Percentiles rank a stretch among this genome's conserved stretches.
Conservation (phyloP, 2,113 vertebrate genomes). For the Phalacrocorax brasilianus region DNA sequence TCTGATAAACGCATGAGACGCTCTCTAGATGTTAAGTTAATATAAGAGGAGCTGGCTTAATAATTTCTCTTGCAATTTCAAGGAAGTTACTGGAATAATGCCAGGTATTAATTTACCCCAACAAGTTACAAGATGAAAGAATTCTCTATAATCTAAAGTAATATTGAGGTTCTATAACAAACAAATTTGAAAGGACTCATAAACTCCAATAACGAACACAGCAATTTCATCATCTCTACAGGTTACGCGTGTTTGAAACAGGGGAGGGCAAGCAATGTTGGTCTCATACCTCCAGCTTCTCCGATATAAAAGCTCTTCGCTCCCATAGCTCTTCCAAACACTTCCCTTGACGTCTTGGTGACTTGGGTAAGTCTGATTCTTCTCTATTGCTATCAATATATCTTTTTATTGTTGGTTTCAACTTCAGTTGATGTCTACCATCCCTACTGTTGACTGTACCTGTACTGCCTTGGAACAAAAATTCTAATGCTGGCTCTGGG, state of each 20-base stretch:
- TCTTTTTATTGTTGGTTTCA: background rate
- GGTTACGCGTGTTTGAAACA: background rate
- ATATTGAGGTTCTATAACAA: background rate
- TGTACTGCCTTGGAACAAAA: rapidly evolving
- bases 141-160: background rate
- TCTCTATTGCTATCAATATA: background rate
- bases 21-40: background rate
- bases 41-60: background rate
- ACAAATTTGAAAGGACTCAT: slow-evolving; percentile 3
- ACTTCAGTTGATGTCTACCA: background rate
- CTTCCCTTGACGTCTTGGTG: background rate
- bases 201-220: background rate
- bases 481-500: background rate
- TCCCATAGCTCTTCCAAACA: background rate
- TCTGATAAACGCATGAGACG: background rate
- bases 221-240: background rate
- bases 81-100: background rate
- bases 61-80: background rate
- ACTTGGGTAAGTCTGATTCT: slow-evolving; percentile 21
- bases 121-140: slow-evolving; percentile 8
- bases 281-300: background rate
- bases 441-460: background rate
- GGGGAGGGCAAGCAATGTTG: background rate
- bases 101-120: background rate
- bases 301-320: slow-evolving; percentile 9